Percentiles rank a stretch among this genome's conserved stretches.
These are phyloP conservation scores for Diadumene lineata DNA, from an alignment of 92 coral and sea anemone species.

Conservation along the genomic window DNA sequence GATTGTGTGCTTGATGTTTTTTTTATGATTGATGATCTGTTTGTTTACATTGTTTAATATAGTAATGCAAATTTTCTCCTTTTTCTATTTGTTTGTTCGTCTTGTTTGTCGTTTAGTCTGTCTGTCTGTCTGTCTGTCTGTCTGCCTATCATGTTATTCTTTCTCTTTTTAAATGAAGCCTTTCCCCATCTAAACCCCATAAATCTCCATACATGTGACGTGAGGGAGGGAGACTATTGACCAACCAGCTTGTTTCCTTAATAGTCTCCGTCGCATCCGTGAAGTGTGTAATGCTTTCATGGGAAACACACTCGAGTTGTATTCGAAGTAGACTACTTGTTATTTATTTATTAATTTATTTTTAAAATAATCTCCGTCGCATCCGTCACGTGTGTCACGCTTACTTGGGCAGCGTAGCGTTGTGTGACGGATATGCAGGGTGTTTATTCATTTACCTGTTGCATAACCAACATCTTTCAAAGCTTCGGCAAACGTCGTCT, in stretches of 20 bases:
- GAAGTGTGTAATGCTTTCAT: too few relatives aligned
- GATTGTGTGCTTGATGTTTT: not conserved
- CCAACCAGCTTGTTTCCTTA: too few relatives aligned
- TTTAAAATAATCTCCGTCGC: not conserved
- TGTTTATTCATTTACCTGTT: slow-evolving; percentile 32
- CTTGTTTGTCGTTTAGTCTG: not conserved
- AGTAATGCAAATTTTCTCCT: not conserved
- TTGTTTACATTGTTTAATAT: not conserved
- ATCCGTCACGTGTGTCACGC: not conserved
- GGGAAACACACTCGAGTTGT: too few relatives aligned
- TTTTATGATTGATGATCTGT: not conserved
- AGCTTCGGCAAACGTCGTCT: slow-evolving; percentile 48
- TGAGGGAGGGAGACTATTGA: too few relatives aligned
- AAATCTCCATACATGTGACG: too few relatives aligned
- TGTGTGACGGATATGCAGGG: too few relatives aligned
- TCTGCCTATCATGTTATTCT: not conserved
- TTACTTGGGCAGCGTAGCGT: too few relatives aligned
- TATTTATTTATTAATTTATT: too few relatives aligned
- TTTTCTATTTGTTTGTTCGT: not conserved
- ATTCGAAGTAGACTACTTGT: too few relatives aligned
- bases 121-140: not conserved
- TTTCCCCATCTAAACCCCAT: too few relatives aligned
- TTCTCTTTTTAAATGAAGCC: not conserved
- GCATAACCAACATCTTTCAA: slow-evolving; percentile 32
- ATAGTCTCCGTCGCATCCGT: too few relatives aligned